These are phyloP conservation scores for Luperina nickerlii DNA, from an alignment of 2,888 invertebrate species.

Conservation along the genomic window DNA sequence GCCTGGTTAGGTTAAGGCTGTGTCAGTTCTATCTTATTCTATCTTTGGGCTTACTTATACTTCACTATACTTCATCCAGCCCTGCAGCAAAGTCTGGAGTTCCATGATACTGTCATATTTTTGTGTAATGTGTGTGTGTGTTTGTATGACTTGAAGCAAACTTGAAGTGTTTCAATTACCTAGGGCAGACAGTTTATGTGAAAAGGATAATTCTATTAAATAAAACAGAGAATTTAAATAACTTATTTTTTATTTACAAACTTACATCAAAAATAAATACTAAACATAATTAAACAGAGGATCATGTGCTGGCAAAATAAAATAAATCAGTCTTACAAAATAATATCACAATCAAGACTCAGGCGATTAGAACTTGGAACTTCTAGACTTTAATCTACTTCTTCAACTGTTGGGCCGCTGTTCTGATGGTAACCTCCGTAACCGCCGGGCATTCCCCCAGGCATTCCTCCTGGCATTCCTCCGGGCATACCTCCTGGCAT, in stretches of 20 bases:
- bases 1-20: no score
- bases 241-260: neutral
- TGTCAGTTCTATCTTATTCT: no score
- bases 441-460: slow-evolving; percentile 35
- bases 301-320: slow-evolving; percentile 34
- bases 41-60: no score
- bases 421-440: slow-evolving; percentile 51
- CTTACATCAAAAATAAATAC: neutral
- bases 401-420: slow-evolving; percentile 80
- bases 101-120: no score
- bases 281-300: slow-evolving; percentile 23
- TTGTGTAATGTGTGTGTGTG: no score
- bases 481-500: slow-evolving; percentile 60
- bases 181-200: neutral
- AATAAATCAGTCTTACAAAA: slow-evolving; percentile 49
- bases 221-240: slow-evolving; percentile 4
- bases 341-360: slow-evolving; percentile 28
- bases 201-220: neutral
- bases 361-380: neutral
- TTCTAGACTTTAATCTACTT: slow-evolving; percentile 74
- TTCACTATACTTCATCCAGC: no score
- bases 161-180: no score
- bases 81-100: no score
- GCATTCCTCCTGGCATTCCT: slow-evolving; percentile 5
- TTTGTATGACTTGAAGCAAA: no score